Evolutionary conservation across 2,113 vertebrate genomes (phyloP).

Genomic region (Syngnathus typhle): DNA sequence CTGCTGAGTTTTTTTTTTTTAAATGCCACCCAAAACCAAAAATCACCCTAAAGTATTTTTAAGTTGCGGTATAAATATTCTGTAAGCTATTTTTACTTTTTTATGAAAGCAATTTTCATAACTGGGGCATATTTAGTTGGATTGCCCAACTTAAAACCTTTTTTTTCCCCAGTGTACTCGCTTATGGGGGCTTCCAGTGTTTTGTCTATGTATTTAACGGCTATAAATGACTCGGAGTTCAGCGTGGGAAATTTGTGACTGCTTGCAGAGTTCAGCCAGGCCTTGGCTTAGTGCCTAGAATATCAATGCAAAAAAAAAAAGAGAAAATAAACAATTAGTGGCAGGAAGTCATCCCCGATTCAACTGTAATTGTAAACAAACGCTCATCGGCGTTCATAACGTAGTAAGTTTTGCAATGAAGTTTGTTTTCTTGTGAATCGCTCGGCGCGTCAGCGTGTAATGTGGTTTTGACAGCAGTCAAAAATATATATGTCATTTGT

Average conservation of each 20-base stretch:
- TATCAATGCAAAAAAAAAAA: neutral
- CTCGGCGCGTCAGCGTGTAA: neutral
- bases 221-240: slow-evolving; percentile 17
- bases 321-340: neutral
- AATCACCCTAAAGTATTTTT: no score
- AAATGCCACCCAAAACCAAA: no score
- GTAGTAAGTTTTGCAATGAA: neutral
- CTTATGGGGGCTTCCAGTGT: neutral
- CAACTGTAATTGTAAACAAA: neutral
- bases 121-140: no score
- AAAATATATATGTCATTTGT: neutral
- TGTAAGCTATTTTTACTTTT: no score
- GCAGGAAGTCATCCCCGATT: neutral
- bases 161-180: no score
- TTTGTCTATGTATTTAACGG: slow-evolving; percentile 4
- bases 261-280: slow-evolving; percentile 50
- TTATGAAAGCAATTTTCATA: no score
- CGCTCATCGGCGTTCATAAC: neutral
- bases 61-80: no score
- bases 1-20: no score
- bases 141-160: no score
- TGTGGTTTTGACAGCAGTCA: neutral
- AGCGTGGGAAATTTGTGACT: slow-evolving; percentile 68
- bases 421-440: neutral
- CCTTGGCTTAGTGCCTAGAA: slow-evolving; percentile 58